A percentile compares a stretch with the other conserved stretches of the same genome.
These are phyloP conservation scores for Octopus bimaculoides DNA, from an alignment of 1,140 invertebrate genomes.

Conservation along the genomic window DNA sequence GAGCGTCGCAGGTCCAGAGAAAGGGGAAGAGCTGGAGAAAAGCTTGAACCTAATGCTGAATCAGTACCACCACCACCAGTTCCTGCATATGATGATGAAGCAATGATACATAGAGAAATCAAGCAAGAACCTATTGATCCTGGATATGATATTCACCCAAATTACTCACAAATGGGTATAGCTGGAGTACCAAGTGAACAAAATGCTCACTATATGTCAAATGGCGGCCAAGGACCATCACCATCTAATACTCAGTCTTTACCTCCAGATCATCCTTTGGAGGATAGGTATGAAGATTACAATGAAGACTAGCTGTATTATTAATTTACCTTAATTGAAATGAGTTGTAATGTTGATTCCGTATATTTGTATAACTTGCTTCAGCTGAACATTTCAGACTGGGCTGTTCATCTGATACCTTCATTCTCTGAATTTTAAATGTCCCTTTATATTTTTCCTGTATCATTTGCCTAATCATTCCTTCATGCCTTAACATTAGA, in stretches of 20 bases:
- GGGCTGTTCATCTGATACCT: no score
- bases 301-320: neutral
- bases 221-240: neutral
- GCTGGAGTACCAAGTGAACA: neutral
- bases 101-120: conserved; percentile 10
- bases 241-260: neutral
- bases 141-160: conserved; percentile 7
- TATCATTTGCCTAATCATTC: no score
- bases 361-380: no score
- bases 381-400: no score
- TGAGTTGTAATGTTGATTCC: no score
- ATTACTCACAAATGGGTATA: neutral
- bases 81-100: neutral
- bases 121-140: conserved; percentile 24
- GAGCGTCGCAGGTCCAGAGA: conserved; percentile 57
- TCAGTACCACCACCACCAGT: neutral
- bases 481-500: no score
- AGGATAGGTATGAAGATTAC: conserved; percentile 2
- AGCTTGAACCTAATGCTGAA: conserved; percentile 10
- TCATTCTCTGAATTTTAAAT: no score
- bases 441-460: no score
- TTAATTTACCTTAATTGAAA: no score
- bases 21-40: conserved; percentile 29
- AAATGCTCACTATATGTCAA: neutral
- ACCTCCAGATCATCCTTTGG: neutral